Conservation (phyloP, 2,888 invertebrate genomes). For the Synergus itoensis region DNA sequence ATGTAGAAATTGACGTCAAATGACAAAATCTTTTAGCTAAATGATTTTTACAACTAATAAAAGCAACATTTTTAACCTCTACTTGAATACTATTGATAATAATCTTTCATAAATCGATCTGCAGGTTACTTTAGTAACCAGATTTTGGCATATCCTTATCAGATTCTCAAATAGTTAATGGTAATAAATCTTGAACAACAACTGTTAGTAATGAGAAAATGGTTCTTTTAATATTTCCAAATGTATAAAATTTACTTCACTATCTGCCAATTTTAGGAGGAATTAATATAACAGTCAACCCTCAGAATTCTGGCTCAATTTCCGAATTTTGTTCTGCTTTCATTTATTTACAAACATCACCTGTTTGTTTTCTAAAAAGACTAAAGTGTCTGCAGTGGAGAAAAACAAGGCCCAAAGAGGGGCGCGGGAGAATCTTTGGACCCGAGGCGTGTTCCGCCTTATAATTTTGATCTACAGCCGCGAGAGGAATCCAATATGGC, state of each 20-base stretch:
- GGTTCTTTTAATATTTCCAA: neutral
- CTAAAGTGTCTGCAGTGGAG: neutral
- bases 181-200: neutral
- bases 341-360: constrained; percentile 15
- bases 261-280: neutral
- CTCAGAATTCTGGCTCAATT: neutral
- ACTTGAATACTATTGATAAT: too few relatives aligned
- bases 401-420: constrained; percentile 10
- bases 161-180: neutral
- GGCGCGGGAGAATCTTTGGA: constrained; percentile 26
- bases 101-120: too few relatives aligned
- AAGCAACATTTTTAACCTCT: too few relatives aligned
- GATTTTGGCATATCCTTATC: too few relatives aligned
- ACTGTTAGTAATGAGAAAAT: neutral
- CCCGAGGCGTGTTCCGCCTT: constrained; percentile 63
- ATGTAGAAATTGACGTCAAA: too few relatives aligned
- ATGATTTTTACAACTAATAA: too few relatives aligned
- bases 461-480: constrained; percentile 72
- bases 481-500: constrained; percentile 73
- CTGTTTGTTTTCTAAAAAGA: neutral
- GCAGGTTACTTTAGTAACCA: too few relatives aligned
- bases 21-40: too few relatives aligned
- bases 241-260: neutral
- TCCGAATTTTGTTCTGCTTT: too few relatives aligned
- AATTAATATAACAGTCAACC: neutral